phyloP scores from a whole-genome alignment of 2,113 vertebrate species.

The Mus musculus region GRCm39 chr5:28687001-28687500 shows the following conservation, averaged over 20 bases:
- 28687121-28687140: accelerated
- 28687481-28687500: background rate
- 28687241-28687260: background rate
- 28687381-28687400: accelerated
- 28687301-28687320: background rate
- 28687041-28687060: accelerated
- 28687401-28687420: background rate
- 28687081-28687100: background rate
- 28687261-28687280: accelerated
- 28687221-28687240: background rate
- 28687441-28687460: background rate
- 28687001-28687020: background rate
- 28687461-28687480: accelerated
- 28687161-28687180: background rate
- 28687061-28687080: background rate
- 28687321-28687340: background rate
- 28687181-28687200: background rate
- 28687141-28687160: background rate
- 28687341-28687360: background rate
- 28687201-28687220: background rate
- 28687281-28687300: background rate
- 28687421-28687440: background rate
- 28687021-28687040: background rate
- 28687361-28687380: background rate
- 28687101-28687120: accelerated